Conservation (phyloP, 2,888 invertebrate genomes). For the Meiosimyza decipiens region DNA sequence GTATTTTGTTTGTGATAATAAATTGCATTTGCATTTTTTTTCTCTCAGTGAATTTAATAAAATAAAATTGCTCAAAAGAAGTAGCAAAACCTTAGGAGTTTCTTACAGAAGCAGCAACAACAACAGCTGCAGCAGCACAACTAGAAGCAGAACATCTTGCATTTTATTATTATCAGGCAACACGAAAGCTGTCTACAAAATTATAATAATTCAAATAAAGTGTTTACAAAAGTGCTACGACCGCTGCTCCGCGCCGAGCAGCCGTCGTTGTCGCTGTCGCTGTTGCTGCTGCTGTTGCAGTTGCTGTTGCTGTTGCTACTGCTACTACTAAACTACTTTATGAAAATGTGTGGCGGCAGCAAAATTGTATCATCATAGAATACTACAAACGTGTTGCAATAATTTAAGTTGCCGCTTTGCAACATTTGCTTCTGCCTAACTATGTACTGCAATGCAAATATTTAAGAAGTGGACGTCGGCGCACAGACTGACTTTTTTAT, state of each 20-base stretch:
- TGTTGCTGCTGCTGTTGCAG: background rate
- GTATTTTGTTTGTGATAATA: no score
- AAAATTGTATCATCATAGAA: background rate
- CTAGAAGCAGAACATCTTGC: conserved; percentile 23
- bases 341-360: conserved; percentile 12
- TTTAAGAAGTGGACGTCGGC: background rate
- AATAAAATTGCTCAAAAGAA: no score
- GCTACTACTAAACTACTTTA: conserved; percentile 30
- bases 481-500: background rate
- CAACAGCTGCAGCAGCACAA: background rate
- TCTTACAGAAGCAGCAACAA: no score
- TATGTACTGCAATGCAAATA: conserved; percentile 3
- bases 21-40: no score
- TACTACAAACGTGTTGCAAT: background rate
- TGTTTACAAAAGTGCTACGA: conserved; percentile 34
- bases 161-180: conserved; percentile 45
- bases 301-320: conserved; percentile 15
- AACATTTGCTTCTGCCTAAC: background rate
- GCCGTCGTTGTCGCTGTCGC: background rate
- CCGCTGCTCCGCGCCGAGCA: background rate
- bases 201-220: conserved; percentile 50
- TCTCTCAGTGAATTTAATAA: no score
- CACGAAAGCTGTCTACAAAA: conserved; percentile 49
- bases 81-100: no score
- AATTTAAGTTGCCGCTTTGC: conserved; percentile 5